phyloP scores from a whole-genome alignment of 2,797 vertebrate genomes.

The Cetoscarus ocellatus region DNA sequence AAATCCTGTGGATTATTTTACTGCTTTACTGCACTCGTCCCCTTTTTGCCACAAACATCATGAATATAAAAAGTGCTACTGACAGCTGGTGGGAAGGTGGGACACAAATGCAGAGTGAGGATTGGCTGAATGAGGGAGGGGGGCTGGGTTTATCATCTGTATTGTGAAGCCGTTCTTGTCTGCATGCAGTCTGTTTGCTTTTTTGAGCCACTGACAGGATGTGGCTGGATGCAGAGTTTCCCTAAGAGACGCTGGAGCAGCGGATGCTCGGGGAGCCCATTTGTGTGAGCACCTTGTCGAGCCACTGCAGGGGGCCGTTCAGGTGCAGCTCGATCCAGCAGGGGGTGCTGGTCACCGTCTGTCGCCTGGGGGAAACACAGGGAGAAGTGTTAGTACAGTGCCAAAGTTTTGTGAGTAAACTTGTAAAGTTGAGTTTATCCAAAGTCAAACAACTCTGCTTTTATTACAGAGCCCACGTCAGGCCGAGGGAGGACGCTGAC shows the following conservation, averaged over 20 bases:
- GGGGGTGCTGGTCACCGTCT: conserved; percentile 99
- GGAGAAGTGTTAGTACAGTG: conserved; percentile 35
- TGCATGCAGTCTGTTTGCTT: conserved; percentile 50
- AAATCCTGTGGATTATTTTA: conserved; percentile 54
- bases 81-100: conserved; percentile 65
- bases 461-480: neutral
- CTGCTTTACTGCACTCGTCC: conserved; percentile 77
- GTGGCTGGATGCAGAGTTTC: conserved; percentile 29
- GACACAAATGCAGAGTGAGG: conserved; percentile 43
- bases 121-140: conserved; percentile 34
- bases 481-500: neutral
- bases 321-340: conserved; percentile 99
- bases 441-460: conserved; percentile 17
- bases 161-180: conserved; percentile 34
- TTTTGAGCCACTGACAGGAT: conserved; percentile 52
- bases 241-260: conserved; percentile 95
- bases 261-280: conserved; percentile 98
- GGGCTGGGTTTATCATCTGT: conserved; percentile 8
- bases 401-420: conserved; percentile 15
- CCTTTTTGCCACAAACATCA: conserved; percentile 69
- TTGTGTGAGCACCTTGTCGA: conserved; percentile 98
- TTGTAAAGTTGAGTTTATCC: conserved; percentile 12
- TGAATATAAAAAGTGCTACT: conserved; percentile 80
- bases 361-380: conserved; percentile 85
- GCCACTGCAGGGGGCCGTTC: conserved; percentile 97